These are phyloP conservation scores for Toxotes lorentzi DNA, from an alignment of 2,797 vertebrate genomes.

Conservation along the genomic window DNA sequence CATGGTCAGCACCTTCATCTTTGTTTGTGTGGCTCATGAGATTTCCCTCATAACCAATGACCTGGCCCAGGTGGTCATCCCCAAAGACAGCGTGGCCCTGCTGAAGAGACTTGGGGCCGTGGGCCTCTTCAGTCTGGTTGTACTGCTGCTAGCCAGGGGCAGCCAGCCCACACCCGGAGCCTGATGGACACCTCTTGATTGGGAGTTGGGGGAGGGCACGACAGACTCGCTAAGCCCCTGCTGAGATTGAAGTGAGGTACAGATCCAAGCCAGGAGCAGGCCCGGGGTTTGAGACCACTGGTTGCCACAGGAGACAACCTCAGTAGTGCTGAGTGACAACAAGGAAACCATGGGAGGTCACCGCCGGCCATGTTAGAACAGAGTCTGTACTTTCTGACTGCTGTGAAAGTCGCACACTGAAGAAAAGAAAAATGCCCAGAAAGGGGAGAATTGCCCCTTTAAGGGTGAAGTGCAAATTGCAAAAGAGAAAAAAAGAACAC, in stretches of 20 bases:
- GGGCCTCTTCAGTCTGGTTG: conserved; percentile 84
- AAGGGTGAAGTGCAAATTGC: conserved; percentile 37
- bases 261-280: conserved; percentile 32
- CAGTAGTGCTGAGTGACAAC: background rate
- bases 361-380: conserved; percentile 21
- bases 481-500: conserved; percentile 8
- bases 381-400: conserved; percentile 48
- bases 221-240: background rate
- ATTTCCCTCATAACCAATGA: conserved; percentile 98
- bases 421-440: conserved; percentile 49
- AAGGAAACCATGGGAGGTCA: conserved; percentile 1
- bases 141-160: conserved; percentile 86
- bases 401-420: conserved; percentile 77
- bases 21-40: conserved; percentile 98
- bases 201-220: background rate
- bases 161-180: conserved; percentile 78
- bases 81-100: conserved; percentile 92
- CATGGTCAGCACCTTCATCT: conserved; percentile 97
- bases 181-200: conserved; percentile 40
- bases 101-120: conserved; percentile 89
- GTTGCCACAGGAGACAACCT: background rate
- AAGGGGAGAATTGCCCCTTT: conserved; percentile 7
- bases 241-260: conserved; percentile 21
- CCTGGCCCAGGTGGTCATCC: conserved; percentile 94
- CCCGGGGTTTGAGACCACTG: background rate